phyloP scores from a whole-genome alignment of 2,113 vertebrate species.

The Elephantulus edwardii region DNA sequence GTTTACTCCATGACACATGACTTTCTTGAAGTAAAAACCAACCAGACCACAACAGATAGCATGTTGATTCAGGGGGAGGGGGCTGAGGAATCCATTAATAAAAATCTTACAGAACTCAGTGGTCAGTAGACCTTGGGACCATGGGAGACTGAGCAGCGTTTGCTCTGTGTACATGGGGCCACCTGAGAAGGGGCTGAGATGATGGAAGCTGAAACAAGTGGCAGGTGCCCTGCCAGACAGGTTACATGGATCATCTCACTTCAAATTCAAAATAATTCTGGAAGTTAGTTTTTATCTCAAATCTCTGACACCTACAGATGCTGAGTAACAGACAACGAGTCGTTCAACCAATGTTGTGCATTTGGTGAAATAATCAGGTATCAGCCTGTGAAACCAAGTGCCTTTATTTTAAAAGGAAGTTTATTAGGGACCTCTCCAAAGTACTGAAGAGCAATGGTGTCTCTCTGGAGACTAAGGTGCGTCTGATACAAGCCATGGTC shows the following conservation, averaged over 20 bases:
- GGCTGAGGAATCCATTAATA: neutral
- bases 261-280: neutral
- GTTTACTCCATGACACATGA: neutral
- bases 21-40: neutral
- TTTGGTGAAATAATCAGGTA: neutral
- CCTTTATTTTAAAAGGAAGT: too few species aligned
- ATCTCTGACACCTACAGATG: neutral
- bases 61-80: neutral
- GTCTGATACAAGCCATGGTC: too few species aligned
- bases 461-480: too few species aligned
- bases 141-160: neutral
- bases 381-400: too few species aligned
- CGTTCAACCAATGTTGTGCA: too few species aligned
- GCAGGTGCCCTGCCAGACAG: neutral
- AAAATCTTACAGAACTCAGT: neutral
- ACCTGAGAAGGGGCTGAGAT: neutral
- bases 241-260: neutral
- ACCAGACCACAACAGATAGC: too few species aligned
- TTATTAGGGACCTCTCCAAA: too few species aligned
- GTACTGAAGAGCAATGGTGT: too few species aligned
- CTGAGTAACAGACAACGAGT: neutral
- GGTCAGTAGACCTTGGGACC: too few species aligned
- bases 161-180: neutral
- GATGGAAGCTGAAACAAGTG: neutral
- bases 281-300: neutral